Evolutionary conservation across 2,113 vertebrate genomes (phyloP), one percentile per base, ranked within the genome.

Genomic region (Etheostoma spectabile): DNA sequence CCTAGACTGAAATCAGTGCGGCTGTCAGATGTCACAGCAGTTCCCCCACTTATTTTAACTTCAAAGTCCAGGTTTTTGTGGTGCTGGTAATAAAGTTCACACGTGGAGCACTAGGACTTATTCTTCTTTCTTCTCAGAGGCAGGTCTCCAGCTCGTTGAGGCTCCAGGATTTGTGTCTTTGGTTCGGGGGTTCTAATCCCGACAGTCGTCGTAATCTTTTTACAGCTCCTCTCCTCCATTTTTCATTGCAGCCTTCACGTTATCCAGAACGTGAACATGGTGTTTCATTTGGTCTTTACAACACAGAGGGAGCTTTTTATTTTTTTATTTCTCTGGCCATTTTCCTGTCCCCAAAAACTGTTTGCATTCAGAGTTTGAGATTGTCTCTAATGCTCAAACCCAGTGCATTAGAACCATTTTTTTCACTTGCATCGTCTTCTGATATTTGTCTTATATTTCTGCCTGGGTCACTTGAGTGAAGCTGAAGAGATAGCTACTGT

Each of bases 81-180:
- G 42, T 27, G 11, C 82, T 59, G 75, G 88, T 78, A 49, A 90
- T 86, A 62, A 16, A 80, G 73, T 87, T 89, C 55, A 69, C 77
- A 42, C 42, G 2, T 1, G 2, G 35, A 69, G 45, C 73, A 22
- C 49, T 30, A 21, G 22, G 21, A 49, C 52, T 59, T 6, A 8
- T 21, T 57, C 46, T 55, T 16, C 18, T 81, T 77, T 77, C 53
- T 64, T 79, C 75, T 84, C 62, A 21, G 46, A 60, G 48, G 57
- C 57, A 79, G 84, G 62, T 79, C 76, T 87, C n/a, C 55, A 38
- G 75, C 84, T 79, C 49, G 19, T 88, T 83, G 71, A 63, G 45
- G 56, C 55, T 67, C 21, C 48, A 1, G 87, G 81, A 90, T 88
- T 91, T 85, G n/a, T 71, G 79, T 83, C 74, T 79, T 48, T 45